A percentile compares a stretch with the other conserved stretches of the same genome.
These are phyloP conservation scores for Labrus mixtus DNA, from an alignment of 2,113 vertebrate species.

Conservation along the genomic window DNA sequence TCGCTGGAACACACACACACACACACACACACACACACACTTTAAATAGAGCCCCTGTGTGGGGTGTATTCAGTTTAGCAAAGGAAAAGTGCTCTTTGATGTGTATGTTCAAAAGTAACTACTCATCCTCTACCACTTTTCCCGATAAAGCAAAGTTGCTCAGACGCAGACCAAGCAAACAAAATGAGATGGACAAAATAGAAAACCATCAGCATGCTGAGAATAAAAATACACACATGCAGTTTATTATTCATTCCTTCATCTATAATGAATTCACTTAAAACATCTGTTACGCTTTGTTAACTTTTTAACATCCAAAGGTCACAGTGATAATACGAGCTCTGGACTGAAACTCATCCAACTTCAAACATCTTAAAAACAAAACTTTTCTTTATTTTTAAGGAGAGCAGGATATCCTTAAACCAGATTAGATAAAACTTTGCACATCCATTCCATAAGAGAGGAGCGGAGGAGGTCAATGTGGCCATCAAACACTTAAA, in stretches of 20 bases:
- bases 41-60: conserved; percentile 31
- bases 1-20: conserved; percentile 43
- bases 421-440: no score
- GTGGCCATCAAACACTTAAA: no score
- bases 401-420: no score
- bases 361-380: background rate
- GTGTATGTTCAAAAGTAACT: conserved; percentile 6
- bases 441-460: no score
- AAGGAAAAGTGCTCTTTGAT: conserved; percentile 65
- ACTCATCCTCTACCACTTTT: conserved; percentile 6
- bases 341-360: background rate
- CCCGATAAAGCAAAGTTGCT: conserved; percentile 10
- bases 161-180: conserved; percentile 14
- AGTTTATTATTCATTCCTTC: conserved; percentile 49
- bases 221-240: conserved; percentile 27
- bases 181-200: background rate
- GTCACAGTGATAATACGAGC: no score
- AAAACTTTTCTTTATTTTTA: background rate
- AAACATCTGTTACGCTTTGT: background rate
- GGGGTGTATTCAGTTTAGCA: conserved; percentile 51
- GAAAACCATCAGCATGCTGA: conserved; percentile 24
- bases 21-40: conserved; percentile 28
- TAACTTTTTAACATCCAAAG: background rate
- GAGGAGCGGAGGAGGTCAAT: no score
- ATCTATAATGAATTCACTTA: conserved; percentile 18